Base-by-base conservation (phyloP, 2,888 invertebrate genomes). In the Atherix ibis region DNA sequence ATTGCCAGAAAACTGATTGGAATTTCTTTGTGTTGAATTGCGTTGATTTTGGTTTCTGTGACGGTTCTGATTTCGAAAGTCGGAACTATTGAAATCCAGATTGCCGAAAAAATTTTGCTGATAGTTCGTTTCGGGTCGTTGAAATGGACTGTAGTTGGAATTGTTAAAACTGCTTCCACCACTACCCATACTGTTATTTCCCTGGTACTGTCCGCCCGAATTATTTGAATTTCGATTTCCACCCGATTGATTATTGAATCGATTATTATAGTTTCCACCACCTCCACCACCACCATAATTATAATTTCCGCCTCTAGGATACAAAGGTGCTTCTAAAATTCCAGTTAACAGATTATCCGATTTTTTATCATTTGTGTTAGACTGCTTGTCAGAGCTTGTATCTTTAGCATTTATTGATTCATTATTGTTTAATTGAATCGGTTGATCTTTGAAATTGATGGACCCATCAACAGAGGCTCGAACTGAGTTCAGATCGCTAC, bases 261-360 rank as follows among this genome's bases (percentile, higher is more conserved):
- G 55, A 40, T 51, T 56, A 36, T 49, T 52, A 22, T 52, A 50
- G 32, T 45, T 48, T 2, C 40, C 40, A n/a, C 44, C 44, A 5
- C 44, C 43, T 15, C 43, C 37, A 3, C 70, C 64, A 3, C 68
- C 65, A n/a, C 46, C 45, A 12, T 52, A 52, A 31, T 50, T 57
- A 0, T 51, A 48, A 19, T 51, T 50, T 15, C 51, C 46, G 3
- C 70, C 66, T 5, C 71, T 72, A 15, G 74, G 73, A 51, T 76
- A 74, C 51, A 75, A 65, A 1, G 79, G 78, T 10, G 67, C 70
- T 49, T 73, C 51, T 3, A 47, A 52, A n/a, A 58, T 45, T n/a
- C n/a, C n/a, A n/a, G n/a, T n/a, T n/a, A n/a, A n/a, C n/a, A n/a
- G n/a, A 37, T 50, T 44, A 18, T 44, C 43, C 5, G 46, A 33